Conservation (phyloP, 1,140 invertebrate genomes). For the Mya arenaria region DNA sequence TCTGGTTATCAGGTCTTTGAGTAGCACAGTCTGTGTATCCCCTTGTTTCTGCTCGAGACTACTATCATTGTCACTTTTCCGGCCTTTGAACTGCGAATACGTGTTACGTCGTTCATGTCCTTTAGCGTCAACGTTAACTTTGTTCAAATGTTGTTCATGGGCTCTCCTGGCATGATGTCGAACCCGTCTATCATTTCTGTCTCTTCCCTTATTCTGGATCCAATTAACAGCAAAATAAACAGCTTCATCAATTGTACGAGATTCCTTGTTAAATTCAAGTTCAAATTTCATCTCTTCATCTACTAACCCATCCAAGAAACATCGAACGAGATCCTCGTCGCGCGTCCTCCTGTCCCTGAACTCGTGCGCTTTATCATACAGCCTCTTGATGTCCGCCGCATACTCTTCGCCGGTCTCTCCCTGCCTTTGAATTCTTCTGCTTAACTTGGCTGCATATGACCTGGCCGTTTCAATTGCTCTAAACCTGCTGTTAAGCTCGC, state of each 20-base stretch:
- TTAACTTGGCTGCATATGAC: constrained; percentile 29
- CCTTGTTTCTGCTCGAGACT: not conserved
- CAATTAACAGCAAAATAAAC: constrained; percentile 22
- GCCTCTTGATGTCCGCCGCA: constrained; percentile 11
- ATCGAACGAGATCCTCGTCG: constrained; percentile 27
- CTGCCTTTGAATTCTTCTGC: not conserved
- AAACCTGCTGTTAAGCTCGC: constrained; percentile 1
- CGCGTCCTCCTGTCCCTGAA: not conserved
- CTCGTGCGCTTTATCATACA: constrained; percentile 31
- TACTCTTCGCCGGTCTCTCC: constrained; percentile 22
- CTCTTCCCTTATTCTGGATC: not conserved
- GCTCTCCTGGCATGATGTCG: not conserved
- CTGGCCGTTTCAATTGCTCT: constrained; percentile 19
- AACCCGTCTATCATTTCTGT: not conserved
- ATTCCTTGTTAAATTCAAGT: constrained; percentile 28
- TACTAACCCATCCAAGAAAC: constrained; percentile 10
- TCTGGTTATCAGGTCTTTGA: not conserved
- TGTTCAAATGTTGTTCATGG: not conserved
- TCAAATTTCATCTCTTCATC: constrained; percentile 27
- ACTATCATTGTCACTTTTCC: not conserved
- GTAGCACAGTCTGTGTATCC: not conserved
- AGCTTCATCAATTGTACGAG: constrained; percentile 12
- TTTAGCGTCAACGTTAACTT: not conserved
- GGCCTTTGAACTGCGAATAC: not conserved
- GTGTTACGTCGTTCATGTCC: not conserved